Conservation (phyloP, 2,797 vertebrate genomes). For the Synaphobranchus kaupii region DNA sequence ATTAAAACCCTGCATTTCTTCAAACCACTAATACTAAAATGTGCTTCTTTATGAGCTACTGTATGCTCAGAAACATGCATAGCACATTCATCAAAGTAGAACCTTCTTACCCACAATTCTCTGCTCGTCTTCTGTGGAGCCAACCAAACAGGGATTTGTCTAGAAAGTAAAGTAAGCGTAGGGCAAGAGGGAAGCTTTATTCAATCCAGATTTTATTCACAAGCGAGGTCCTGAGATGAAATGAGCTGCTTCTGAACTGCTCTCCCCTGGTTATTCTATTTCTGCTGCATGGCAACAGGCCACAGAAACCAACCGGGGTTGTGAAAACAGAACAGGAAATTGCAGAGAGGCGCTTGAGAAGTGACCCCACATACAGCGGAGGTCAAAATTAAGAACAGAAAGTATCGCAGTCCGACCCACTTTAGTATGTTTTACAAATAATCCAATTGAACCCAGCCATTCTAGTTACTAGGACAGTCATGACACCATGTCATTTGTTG, state of each 20-base stretch:
- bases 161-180: neutral
- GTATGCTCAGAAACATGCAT: neutral
- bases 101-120: neutral
- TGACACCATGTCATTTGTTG: neutral
- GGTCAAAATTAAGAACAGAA: constrained; percentile 20
- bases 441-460: neutral
- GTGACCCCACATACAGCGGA: constrained; percentile 45
- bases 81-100: neutral
- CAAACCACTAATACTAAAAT: neutral
- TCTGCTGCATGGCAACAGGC: constrained; percentile 68
- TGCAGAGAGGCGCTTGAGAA: constrained; percentile 63
- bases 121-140: neutral
- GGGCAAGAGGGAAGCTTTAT: neutral
- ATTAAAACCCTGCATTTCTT: neutral
- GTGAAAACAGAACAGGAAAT: constrained; percentile 80
- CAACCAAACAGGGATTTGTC: neutral
- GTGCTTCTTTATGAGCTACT: neutral
- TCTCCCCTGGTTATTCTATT: constrained; percentile 49
- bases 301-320: constrained; percentile 65
- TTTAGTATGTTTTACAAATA: neutral
- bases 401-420: neutral
- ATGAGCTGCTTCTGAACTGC: neutral
- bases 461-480: neutral
- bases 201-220: neutral
- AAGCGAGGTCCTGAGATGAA: neutral